Evolutionary conservation across 2,113 vertebrate species (phyloP).

Genomic region (Tonatia bakeri): DNA sequence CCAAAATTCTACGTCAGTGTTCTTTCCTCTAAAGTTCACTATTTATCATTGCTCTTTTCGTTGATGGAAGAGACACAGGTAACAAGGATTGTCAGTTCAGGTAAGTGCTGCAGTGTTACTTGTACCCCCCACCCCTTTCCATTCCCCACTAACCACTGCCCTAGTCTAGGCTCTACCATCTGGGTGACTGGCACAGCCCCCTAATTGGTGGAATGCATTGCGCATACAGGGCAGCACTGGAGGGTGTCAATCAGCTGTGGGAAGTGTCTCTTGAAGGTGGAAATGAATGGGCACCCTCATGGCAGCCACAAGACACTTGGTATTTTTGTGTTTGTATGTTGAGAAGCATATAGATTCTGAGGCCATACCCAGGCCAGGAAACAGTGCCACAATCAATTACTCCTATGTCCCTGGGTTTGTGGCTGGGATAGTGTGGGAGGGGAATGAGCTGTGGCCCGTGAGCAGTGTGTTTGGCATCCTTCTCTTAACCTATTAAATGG

Average conservation of each 20-base stretch:
- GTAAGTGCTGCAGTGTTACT: neutral
- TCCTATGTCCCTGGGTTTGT: neutral
- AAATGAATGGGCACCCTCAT: rapidly evolving
- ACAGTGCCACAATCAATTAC: neutral
- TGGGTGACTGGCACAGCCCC: neutral
- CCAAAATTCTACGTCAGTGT: neutral
- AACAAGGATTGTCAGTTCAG: neutral
- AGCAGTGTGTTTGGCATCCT: neutral
- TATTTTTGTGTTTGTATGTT: neutral
- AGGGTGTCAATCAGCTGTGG: neutral
- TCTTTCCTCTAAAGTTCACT: neutral
- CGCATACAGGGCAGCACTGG: neutral
- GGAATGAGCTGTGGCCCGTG: neutral
- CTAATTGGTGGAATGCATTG: neutral
- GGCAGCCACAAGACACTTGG: neutral
- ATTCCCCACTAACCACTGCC: neutral
- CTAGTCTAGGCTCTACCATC: no score
- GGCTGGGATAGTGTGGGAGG: neutral
- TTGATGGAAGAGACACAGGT: neutral
- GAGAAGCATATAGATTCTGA: neutral
- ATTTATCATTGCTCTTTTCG: neutral
- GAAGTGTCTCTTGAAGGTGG: neutral
- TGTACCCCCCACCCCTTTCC: neutral
- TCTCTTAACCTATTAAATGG: neutral
- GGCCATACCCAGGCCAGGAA: neutral